Percentiles rank a stretch among this genome's conserved stretches.
phyloP scores from a whole-genome alignment of 2,888 invertebrate species.

The Acanthosepion lycidas region DNA sequence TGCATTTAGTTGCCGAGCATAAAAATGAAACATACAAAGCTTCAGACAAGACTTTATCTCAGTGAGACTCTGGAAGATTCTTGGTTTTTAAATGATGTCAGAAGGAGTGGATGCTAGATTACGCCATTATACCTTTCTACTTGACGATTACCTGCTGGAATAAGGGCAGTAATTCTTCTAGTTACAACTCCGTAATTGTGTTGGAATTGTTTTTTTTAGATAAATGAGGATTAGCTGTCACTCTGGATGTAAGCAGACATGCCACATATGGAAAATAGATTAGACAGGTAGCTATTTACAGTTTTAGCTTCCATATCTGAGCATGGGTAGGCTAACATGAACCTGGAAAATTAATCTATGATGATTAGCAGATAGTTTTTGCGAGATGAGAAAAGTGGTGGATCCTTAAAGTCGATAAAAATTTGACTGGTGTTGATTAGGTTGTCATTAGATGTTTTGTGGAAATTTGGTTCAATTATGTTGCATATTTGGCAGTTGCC shows the following conservation, averaged over 20 bases:
- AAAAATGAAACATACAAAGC: not conserved
- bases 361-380: not conserved
- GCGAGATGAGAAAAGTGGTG: not conserved
- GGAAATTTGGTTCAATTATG: no score
- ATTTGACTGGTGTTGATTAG: not conserved
- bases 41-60: not conserved
- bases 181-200: not conserved
- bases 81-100: not conserved
- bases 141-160: not conserved
- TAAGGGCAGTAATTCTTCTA: not conserved
- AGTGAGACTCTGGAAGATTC: not conserved
- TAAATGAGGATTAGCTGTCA: not conserved
- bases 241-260: not conserved
- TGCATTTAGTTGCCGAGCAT: not conserved
- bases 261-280: not conserved
- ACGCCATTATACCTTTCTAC: not conserved
- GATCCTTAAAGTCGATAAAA: not conserved
- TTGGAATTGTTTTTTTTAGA: not conserved
- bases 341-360: not conserved
- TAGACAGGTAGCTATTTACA: not conserved
- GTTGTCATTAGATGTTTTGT: not conserved
- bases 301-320: no score
- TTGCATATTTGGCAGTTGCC: no score
- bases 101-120: not conserved
- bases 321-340: no score